Conservation (phyloP, 2,797 vertebrate genomes). For the Parotocinclus haroldoi region DNA sequence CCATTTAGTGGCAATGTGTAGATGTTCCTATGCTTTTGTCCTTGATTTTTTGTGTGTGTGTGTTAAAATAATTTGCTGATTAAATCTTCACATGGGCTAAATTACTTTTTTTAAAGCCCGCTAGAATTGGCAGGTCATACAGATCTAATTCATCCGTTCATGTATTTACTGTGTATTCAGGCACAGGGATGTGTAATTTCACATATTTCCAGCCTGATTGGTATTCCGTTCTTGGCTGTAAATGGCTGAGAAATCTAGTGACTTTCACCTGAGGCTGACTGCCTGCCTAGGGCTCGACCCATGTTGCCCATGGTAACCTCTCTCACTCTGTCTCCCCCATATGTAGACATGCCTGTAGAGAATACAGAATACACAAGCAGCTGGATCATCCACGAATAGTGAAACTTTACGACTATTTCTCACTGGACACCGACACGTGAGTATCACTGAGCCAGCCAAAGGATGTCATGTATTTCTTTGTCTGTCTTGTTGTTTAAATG, state of each 20-base stretch:
- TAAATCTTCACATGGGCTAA: too few species aligned
- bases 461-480: too few species aligned
- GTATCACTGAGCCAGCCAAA: conserved; percentile 52
- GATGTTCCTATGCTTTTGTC: too few species aligned
- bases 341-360: conserved; percentile 93
- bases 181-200: conserved; percentile 18
- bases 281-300: conserved; percentile 38
- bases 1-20: too few species aligned
- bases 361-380: conserved; percentile 99
- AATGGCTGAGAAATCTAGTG: conserved; percentile 36
- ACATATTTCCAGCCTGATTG: conserved; percentile 39
- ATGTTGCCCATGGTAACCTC: conserved; percentile 50
- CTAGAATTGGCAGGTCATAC: background rate
- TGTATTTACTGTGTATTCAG: background rate
- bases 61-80: too few species aligned
- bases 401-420: conserved; percentile 99
- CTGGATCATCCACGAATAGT: conserved; percentile 98
- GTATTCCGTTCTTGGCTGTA: conserved; percentile 44
- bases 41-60: too few species aligned
- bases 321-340: conserved; percentile 42
- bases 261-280: conserved; percentile 36
- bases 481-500: too few species aligned
- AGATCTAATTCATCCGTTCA: background rate
- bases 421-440: conserved; percentile 99
- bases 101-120: background rate